Base-by-base conservation (phyloP, 2,113 vertebrate species). In the Lophotis ruficrista region DNA sequence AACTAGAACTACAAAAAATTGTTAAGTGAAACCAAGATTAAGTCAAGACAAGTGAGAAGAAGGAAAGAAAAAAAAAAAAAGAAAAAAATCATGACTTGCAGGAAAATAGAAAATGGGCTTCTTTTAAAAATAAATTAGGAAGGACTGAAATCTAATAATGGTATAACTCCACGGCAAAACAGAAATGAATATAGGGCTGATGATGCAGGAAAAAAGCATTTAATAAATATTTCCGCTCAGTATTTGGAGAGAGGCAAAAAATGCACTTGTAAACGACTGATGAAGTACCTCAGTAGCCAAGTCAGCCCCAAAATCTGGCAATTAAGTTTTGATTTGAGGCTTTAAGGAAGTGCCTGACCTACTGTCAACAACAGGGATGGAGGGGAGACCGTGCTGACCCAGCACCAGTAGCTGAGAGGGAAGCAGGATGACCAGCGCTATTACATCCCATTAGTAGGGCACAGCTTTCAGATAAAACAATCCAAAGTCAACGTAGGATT, bases 331-430 rank as follows among this genome's bases (percentile, higher is more conserved):
- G 23, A 35, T 25, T 35, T 0, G 0, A 57, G 30, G 23, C 37
- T 47, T 80, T 50, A 14, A 53, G 66, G 54, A 57, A 79, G 71
- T 1, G 7, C 21, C 38, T 62, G 41, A 68, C 33, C 51, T 20
- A 10, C 38, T 37, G 22, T 30, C n/a, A 78, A 4, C 5, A 7
- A 5, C 16, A 27, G 66, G 48, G 43, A 51, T 2, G 7, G 45
- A 69, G 35, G 19, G 14, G 25, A 81, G 27, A n/a, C 11, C 1
- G 0, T 0, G 9, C 14, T 3, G 45, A 38, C 14, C 58, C 62
- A 19, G 70, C 19, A 58, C 12, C 38, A 24, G 45, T 1, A 58
- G 68, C 57, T 6, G 7, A 31, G 43, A 35, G 5, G 35, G 41
- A 73, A 62, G 54, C 37, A n/a, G n/a, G 43, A 4, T 8, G 25